Evolutionary conservation across 1,140 invertebrate species (phyloP).

Genomic region (Trachelipus rathkii): DNA sequence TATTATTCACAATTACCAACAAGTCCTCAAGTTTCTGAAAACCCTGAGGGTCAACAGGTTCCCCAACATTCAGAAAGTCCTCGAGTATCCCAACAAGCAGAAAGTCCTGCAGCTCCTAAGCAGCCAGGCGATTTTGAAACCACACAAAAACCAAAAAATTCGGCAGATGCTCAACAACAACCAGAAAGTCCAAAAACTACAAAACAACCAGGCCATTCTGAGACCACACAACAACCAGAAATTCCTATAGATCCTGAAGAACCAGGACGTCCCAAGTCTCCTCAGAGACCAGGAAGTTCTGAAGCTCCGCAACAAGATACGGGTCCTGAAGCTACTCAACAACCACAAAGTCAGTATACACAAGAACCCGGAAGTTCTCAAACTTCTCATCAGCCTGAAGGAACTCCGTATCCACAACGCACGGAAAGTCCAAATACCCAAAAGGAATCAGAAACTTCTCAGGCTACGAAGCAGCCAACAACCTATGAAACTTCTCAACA

Average conservation of each 20-base stretch:
- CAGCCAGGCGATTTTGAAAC: neutral
- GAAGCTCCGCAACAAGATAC: neutral
- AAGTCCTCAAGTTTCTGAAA: neutral
- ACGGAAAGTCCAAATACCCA: no score
- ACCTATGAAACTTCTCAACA: no score
- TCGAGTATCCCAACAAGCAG: no score
- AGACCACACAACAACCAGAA: neutral
- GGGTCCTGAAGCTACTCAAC: neutral
- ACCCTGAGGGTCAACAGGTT: neutral
- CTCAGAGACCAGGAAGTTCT: neutral
- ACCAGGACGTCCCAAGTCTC: neutral
- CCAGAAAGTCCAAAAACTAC: slow-evolving; percentile 1
- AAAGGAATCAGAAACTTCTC: no score
- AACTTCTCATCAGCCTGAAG: neutral
- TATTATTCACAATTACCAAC: no score
- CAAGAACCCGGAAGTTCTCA: neutral
- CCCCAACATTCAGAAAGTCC: no score
- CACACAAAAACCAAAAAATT: neutral
- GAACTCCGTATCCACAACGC: no score
- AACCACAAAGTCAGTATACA: neutral
- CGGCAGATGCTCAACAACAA: neutral
- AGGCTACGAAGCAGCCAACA: no score
- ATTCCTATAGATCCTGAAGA: neutral
- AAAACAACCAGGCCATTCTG: neutral
- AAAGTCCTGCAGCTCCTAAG: neutral